These are phyloP conservation scores for Nephila pilipes DNA, from an alignment of 1,140 invertebrate genomes.

Conservation along the genomic window DNA sequence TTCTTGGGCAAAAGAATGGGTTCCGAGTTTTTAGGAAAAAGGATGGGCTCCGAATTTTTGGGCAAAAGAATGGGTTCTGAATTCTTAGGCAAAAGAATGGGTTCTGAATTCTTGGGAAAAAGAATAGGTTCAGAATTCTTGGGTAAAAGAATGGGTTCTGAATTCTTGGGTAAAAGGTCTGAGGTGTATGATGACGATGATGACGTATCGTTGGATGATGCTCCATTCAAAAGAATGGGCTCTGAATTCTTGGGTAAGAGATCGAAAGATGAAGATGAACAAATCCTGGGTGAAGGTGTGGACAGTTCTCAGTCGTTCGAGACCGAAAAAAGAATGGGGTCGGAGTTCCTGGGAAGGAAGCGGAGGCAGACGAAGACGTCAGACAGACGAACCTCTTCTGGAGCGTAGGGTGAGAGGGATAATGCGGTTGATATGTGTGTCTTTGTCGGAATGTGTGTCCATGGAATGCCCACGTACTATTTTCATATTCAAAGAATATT, in stretches of 20 bases:
- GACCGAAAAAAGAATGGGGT: conserved; percentile 69
- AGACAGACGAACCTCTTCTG: neutral
- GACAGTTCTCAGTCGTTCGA: neutral
- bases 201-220: conserved; percentile 66
- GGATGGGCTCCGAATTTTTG: conserved; percentile 78
- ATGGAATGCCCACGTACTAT: neutral
- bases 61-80: conserved; percentile 79
- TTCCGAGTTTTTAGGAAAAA: conserved; percentile 78
- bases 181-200: conserved; percentile 77
- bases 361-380: conserved; percentile 39
- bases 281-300: neutral
- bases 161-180: conserved; percentile 70
- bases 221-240: conserved; percentile 77
- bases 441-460: conserved; percentile 43
- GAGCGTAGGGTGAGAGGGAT: conserved; percentile 67
- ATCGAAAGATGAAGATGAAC: neutral
- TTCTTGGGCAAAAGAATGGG: conserved; percentile 76
- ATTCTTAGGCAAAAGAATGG: conserved; percentile 78
- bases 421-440: neutral
- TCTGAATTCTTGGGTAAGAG: conserved; percentile 78
- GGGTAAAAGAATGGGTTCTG: conserved; percentile 78
- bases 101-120: conserved; percentile 78
- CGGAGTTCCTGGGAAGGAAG: conserved; percentile 77
- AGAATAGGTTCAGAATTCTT: conserved; percentile 78
- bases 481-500: neutral